Evolutionary conservation across 1,140 invertebrate genomes (phyloP).

Genomic region (Heliconius congener): DNA sequence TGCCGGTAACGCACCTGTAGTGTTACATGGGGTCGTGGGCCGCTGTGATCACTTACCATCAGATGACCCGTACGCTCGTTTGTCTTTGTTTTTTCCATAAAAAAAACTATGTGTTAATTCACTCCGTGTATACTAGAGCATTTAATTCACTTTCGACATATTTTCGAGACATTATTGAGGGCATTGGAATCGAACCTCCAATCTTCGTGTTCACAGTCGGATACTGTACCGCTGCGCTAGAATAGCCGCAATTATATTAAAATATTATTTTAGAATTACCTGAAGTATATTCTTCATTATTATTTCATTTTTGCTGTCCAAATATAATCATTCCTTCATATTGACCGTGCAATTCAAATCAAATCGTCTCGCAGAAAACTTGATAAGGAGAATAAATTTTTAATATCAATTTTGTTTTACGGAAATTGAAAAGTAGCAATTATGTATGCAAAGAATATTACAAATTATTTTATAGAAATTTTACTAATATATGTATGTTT

Average conservation of each 20-base stretch:
- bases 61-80: too few relatives aligned
- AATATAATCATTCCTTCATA: background rate
- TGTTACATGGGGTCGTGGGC: too few relatives aligned
- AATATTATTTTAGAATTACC: background rate
- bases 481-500: too few relatives aligned
- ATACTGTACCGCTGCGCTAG: background rate
- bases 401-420: background rate
- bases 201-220: background rate
- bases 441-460: background rate
- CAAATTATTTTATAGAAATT: background rate
- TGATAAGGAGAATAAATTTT: background rate
- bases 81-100: too few relatives aligned
- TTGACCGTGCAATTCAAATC: background rate
- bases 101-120: too few relatives aligned
- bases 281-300: conserved; percentile 3
- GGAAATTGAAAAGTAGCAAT: background rate
- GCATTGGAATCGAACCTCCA: background rate
- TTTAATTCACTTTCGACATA: too few relatives aligned
- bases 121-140: too few relatives aligned
- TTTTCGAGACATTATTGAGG: too few relatives aligned
- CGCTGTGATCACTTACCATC: too few relatives aligned
- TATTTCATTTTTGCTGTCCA: background rate
- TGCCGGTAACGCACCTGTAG: too few relatives aligned
- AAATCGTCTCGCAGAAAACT: background rate
- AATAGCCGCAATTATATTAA: background rate